Evolutionary conservation across 2,113 vertebrate species (phyloP).

Genomic region (Stegastes partitus): DNA sequence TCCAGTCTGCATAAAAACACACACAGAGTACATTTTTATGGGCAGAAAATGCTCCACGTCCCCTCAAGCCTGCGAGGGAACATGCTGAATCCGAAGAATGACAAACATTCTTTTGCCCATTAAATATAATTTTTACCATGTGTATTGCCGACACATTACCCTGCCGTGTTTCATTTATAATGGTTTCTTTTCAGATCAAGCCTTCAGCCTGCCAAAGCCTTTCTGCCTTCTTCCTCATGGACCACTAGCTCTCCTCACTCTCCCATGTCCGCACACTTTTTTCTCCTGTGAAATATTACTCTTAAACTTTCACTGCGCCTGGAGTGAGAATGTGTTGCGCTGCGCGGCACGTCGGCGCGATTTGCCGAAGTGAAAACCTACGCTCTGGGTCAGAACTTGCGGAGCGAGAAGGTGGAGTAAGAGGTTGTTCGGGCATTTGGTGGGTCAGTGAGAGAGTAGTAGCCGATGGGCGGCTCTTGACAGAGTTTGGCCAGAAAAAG

Average conservation of each 20-base stretch:
- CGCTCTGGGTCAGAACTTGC: conserved; percentile 3
- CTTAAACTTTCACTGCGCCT: background rate
- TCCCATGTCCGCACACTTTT: background rate
- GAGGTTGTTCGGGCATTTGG: conserved; percentile 19
- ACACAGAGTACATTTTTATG: too few species aligned
- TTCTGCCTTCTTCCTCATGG: too few species aligned
- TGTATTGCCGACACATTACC: too few species aligned
- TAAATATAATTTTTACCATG: too few species aligned
- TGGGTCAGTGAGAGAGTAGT: conserved; percentile 6
- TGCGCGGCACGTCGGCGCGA: conserved; percentile 12
- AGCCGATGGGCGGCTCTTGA: background rate
- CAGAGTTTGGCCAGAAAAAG: background rate
- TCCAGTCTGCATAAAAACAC: too few species aligned
- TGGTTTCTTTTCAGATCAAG: too few species aligned
- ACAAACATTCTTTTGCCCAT: too few species aligned
- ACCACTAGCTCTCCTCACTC: background rate
- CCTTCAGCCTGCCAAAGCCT: too few species aligned
- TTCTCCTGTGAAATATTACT: background rate
- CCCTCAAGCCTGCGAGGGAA: too few species aligned
- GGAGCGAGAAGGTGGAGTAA: background rate
- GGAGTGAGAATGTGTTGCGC: background rate
- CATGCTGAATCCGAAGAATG: too few species aligned
- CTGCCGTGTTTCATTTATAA: too few species aligned
- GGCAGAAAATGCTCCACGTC: too few species aligned
- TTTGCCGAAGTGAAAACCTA: conserved; percentile 20